Evolutionary conservation across 2,797 vertebrate species (phyloP).

Genomic region (Brachyrhaphis roseni): DNA sequence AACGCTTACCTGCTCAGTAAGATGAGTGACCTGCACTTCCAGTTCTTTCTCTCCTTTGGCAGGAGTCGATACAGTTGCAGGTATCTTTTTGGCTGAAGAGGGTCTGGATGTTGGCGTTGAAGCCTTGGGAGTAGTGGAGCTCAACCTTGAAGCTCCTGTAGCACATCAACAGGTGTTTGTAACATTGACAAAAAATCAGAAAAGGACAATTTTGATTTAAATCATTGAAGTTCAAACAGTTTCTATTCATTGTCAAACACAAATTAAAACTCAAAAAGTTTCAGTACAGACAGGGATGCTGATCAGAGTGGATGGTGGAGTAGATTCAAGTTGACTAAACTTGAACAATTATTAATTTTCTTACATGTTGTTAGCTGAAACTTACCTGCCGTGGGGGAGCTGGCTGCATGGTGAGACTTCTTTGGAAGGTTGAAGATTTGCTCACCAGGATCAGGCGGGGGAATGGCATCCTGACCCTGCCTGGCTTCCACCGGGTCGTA

Average conservation of each 20-base stretch:
- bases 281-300: not conserved
- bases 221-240: too few species aligned
- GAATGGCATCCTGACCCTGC: constrained; percentile 98
- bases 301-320: not conserved
- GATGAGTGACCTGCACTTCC: constrained; percentile 96
- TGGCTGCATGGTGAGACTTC: constrained; percentile 94
- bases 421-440: constrained; percentile 99
- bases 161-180: constrained; percentile 11
- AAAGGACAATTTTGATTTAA: not conserved
- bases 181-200: not conserved
- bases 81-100: constrained; percentile 96
- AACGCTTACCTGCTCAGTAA: constrained; percentile 90
- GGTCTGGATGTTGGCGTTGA: constrained; percentile 96
- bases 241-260: not conserved
- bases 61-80: constrained; percentile 78
- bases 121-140: constrained; percentile 89
- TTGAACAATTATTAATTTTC: not conserved
- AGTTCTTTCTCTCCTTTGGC: constrained; percentile 97
- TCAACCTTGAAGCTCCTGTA: constrained; percentile 91
- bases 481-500: constrained; percentile 95
- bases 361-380: not conserved
- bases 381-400: constrained; percentile 96
- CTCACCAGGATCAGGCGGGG: constrained; percentile 97
- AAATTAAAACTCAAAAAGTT: not conserved
- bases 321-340: not conserved